Percentiles rank a stretch among this genome's conserved stretches.
These are phyloP conservation scores for Leptinotarsa defecta DNA, from an alignment of 1,140 invertebrate genomes.

Conservation along the genomic window DNA sequence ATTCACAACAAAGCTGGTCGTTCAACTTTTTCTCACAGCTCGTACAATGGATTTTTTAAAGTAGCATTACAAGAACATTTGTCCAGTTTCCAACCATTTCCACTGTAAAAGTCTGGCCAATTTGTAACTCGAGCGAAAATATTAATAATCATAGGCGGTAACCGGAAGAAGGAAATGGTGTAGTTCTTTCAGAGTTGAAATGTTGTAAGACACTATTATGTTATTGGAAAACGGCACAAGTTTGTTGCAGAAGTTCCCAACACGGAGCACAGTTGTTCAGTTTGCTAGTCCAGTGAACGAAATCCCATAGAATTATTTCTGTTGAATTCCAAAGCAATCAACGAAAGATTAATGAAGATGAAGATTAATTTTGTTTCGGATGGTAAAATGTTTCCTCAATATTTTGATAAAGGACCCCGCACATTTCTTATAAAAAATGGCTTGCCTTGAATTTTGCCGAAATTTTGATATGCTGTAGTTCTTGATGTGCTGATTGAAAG, in stretches of 20 bases:
- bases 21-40: too few relatives aligned
- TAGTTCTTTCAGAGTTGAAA: conserved; percentile 24
- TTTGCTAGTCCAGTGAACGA: conserved; percentile 2
- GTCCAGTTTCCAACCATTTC: conserved; percentile 1
- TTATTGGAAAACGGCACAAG: conserved; percentile 25
- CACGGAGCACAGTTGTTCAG: neutral
- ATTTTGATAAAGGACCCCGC: too few relatives aligned
- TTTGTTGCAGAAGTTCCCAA: conserved; percentile 25
- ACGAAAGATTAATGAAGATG: too few relatives aligned
- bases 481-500: too few relatives aligned
- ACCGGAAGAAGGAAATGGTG: conserved; percentile 24
- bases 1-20: too few relatives aligned
- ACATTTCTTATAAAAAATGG: too few relatives aligned
- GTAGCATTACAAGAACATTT: neutral
- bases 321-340: too few relatives aligned
- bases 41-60: neutral
- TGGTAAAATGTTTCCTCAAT: too few relatives aligned
- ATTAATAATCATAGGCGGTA: conserved; percentile 20
- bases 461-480: too few relatives aligned
- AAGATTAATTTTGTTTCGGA: too few relatives aligned
- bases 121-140: conserved; percentile 11
- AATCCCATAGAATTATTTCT: neutral
- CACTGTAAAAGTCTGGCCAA: conserved; percentile 10
- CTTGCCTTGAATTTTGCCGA: too few relatives aligned
- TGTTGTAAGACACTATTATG: conserved; percentile 24